These are phyloP conservation scores for Nipponia nippon DNA, from an alignment of 2,113 vertebrate species.

Conservation along the genomic window DNA sequence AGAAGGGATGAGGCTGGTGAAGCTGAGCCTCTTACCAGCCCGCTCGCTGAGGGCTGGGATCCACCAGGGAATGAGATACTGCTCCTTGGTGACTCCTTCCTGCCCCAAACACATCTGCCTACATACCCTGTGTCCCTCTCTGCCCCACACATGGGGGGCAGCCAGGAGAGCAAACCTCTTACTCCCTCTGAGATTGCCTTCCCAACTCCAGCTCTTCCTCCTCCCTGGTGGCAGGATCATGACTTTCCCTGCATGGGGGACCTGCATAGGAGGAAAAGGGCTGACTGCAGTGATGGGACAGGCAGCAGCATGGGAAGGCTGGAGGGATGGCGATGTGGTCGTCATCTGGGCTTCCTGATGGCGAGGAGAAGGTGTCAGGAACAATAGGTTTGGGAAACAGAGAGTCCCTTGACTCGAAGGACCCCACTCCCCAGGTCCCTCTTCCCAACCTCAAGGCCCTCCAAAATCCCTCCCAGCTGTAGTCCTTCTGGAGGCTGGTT, in stretches of 20 bases:
- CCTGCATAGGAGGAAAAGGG: neutral
- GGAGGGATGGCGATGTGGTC: neutral
- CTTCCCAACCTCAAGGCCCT: rapidly evolving
- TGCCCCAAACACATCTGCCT: neutral
- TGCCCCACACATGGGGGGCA: neutral
- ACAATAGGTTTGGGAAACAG: neutral
- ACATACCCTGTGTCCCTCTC: neutral
- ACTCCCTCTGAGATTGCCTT: neutral
- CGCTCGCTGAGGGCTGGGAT: neutral
- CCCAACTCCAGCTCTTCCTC: neutral
- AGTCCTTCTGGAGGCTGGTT: neutral
- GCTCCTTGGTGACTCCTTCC: neutral
- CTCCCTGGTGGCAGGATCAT: neutral
- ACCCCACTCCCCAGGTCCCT: neutral
- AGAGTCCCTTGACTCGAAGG: neutral
- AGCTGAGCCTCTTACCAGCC: neutral
- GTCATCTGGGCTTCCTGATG: neutral
- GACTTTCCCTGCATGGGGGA: neutral
- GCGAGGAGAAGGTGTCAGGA: neutral
- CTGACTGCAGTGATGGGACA: neutral
- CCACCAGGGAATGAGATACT: neutral
- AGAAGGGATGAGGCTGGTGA: neutral
- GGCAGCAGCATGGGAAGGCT: neutral
- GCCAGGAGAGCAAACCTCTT: neutral
- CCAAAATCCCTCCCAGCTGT: neutral